Evolutionary conservation across 2,113 vertebrate genomes (phyloP), one percentile per base, ranked within the genome.

Genomic region (Bothrops jararaca): DNA sequence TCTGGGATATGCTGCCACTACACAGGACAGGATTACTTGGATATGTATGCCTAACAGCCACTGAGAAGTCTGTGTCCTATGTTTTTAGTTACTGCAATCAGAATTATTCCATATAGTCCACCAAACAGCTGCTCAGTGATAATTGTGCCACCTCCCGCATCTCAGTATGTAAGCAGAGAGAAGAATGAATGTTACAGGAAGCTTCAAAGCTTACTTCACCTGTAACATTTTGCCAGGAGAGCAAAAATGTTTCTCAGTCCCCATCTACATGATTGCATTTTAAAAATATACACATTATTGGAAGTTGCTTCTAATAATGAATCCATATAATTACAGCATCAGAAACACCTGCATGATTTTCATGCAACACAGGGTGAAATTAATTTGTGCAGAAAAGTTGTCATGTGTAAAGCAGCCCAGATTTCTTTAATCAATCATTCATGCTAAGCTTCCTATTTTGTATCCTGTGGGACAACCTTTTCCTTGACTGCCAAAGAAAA

Each of bases 301-400:
- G 52, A 57, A 58, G 20, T 74, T 85, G 64, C 22, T 58, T 56
- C 42, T 80, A 45, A 42, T 85, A 29, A 34, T 45, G 42, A 87
- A 57, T 42, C 91, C 91, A 53, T 42, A 54, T 85, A 56, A 89
- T 85, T 29, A n/a, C 52, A 23, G 52, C 20, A 56, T 89, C 15
- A 57, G 92, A 92, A 53, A 85, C 12, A 74, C 53, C 45, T 89
- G 92, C 24, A 54, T 58, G 53, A 50, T 92, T 92, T 85, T 56
- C 52, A 80, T 85, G 87, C 86, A 56, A 80, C 50, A 54, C 64
- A n/a, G 52, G 48, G 34, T 57, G 91, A 85, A 89, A 89, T 89
- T 89, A 89, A 89, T 85, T 92, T 89, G 64, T 48, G 64, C 24
- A 45, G 53, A 34, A 45, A 88, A 74, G 24, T 64, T 54, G 45